Percentiles rank a stretch among this genome's conserved stretches.
Evolutionary conservation across 2,113 vertebrate genomes (phyloP).

Genomic region (Psammodynastes pulverulentus): DNA sequence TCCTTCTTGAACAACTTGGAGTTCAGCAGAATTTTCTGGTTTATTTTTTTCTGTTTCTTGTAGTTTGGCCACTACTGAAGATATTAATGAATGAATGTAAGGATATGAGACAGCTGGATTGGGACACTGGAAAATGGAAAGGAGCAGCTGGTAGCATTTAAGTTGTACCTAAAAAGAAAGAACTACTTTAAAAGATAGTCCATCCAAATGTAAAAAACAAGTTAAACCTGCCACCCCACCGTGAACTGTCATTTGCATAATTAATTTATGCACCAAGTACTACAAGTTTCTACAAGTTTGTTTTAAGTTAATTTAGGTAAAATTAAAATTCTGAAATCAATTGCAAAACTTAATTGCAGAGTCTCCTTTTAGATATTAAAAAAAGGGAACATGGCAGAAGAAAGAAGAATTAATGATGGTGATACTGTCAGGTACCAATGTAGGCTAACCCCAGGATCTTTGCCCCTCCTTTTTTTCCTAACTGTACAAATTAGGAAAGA

Average conservation of each 20-base stretch:
- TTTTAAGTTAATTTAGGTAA: background rate
- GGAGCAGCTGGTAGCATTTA: conserved; percentile 83
- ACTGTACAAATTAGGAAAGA: background rate
- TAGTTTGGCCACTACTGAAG: conserved; percentile 76
- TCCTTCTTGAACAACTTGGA: conserved; percentile 83
- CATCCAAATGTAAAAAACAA: conserved; percentile 34
- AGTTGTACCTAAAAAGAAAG: conserved; percentile 74
- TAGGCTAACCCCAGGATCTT: background rate
- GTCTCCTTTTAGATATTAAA: background rate
- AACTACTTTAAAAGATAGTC: background rate
- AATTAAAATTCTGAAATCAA: background rate
- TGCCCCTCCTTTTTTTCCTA: background rate
- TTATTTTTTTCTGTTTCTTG: conserved; percentile 79
- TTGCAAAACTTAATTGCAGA: background rate
- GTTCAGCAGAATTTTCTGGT: conserved; percentile 79
- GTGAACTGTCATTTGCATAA: background rate
- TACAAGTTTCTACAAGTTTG: background rate
- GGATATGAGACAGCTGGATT: conserved; percentile 72
- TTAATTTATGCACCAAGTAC: no score
- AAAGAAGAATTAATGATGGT: background rate
- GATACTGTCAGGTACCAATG: background rate
- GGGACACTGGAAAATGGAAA: conserved; percentile 84
- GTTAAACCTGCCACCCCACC: background rate
- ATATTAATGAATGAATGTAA: conserved; percentile 82
- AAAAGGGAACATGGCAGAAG: background rate